Evolutionary conservation across 2,888 invertebrate species (phyloP).

Genomic region (Pyrrhosoma nymphula): DNA sequence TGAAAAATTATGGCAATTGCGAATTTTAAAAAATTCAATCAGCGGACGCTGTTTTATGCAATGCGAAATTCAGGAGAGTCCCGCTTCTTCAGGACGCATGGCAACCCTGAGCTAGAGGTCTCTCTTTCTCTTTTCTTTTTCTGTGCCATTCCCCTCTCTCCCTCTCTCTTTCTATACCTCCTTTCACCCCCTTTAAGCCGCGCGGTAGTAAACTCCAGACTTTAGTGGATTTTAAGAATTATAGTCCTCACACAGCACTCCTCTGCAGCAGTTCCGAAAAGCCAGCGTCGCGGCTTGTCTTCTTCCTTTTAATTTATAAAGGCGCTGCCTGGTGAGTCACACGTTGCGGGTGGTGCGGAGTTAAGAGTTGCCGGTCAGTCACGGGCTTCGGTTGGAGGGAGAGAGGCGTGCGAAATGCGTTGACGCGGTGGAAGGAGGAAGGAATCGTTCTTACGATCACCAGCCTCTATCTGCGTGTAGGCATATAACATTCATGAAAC

Average conservation of each 20-base stretch:
- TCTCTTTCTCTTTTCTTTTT: too few species aligned
- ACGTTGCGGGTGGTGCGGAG: background rate
- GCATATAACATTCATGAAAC: too few species aligned
- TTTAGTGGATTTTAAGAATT: slow-evolving; percentile 23
- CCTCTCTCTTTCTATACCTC: background rate
- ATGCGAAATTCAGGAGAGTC: too few species aligned
- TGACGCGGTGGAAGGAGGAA: background rate
- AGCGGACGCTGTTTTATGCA: too few species aligned
- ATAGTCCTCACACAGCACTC: background rate
- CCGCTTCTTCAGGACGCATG: too few species aligned
- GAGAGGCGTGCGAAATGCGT: background rate
- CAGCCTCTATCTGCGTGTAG: too few species aligned
- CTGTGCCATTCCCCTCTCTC: background rate
- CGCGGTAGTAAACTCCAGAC: slow-evolving; percentile 6
- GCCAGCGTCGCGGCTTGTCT: background rate
- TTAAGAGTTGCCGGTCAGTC: background rate
- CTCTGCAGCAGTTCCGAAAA: background rate
- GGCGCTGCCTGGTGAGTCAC: background rate
- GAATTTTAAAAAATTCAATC: too few species aligned
- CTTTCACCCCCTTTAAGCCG: background rate
- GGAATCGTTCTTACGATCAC: too few species aligned
- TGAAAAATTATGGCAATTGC: too few species aligned
- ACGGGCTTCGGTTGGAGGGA: background rate
- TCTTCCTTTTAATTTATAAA: slow-evolving; percentile 1
- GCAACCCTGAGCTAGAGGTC: too few species aligned